A percentile compares a stretch with the other conserved stretches of the same genome.
phyloP scores from a whole-genome alignment of 2,113 vertebrate genomes.

The Gallinago undulata region DNA sequence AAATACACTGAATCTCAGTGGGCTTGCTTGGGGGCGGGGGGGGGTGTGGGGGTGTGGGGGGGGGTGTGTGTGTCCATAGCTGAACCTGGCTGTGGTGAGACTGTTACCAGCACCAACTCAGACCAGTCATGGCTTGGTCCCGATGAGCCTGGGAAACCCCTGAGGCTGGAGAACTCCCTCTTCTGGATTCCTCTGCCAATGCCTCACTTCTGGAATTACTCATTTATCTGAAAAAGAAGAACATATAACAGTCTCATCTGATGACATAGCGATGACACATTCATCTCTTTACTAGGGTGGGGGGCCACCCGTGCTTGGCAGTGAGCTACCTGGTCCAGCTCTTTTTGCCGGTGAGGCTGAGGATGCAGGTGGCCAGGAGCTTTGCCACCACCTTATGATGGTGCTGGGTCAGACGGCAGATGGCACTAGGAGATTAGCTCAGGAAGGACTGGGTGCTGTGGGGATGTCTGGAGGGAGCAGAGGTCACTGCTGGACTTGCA shows the following conservation, averaged over 20 bases:
- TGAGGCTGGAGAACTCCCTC: neutral
- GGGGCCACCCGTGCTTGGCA: too few relatives aligned
- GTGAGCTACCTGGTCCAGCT: neutral
- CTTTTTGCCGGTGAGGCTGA: neutral
- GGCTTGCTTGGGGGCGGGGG: neutral
- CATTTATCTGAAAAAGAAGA: neutral
- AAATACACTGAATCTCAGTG: neutral
- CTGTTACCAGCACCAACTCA: neutral
- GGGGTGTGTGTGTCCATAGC: neutral
- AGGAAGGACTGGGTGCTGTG: fast-evolving
- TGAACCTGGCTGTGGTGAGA: neutral
- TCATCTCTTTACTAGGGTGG: neutral
- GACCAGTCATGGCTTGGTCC: neutral
- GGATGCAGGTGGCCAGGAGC: neutral
- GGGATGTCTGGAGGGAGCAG: neutral
- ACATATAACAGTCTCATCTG: neutral
- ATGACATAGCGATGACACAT: neutral
- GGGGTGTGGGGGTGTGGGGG: too few relatives aligned
- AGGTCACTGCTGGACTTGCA: neutral
- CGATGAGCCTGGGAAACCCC: neutral
- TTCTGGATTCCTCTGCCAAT: neutral
- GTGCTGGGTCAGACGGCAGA: neutral
- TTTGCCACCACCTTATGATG: fast-evolving
- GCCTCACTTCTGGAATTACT: neutral
- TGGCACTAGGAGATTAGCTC: neutral